A percentile compares a stretch with the other conserved stretches of the same genome.
Conservation (phyloP, 2,888 invertebrate genomes). For the Antheraea assamensis region DNA sequence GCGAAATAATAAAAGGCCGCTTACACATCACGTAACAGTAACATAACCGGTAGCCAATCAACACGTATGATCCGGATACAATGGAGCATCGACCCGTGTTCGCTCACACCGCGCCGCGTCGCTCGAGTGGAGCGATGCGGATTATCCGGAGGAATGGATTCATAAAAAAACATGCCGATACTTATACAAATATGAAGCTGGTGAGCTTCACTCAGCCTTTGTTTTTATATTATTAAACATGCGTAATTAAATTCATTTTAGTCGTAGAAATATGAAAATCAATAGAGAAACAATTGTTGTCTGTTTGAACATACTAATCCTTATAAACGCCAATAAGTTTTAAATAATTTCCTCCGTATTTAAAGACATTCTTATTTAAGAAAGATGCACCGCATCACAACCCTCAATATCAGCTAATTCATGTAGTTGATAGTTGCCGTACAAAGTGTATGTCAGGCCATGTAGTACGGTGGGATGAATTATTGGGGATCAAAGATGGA, state of each 20-base stretch:
- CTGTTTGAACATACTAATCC: no score
- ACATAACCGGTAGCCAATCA: constrained; percentile 56
- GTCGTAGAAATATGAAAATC: no score
- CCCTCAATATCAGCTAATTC: no score
- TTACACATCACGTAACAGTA: constrained; percentile 21
- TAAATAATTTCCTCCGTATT: no score
- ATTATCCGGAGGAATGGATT: constrained; percentile 22
- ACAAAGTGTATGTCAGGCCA: no score
- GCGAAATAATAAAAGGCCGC: background rate
- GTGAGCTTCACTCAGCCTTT: background rate
- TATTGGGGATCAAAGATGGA: no score
- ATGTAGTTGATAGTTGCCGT: no score
- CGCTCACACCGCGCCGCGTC: constrained; percentile 27
- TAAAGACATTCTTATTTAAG: no score
- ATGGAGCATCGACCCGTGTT: constrained; percentile 37
- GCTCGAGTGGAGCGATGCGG: constrained; percentile 23
- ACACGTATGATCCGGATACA: constrained; percentile 51
- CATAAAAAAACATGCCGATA: constrained; percentile 5
- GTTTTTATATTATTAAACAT: background rate
- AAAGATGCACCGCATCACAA: no score
- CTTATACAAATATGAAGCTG: constrained; percentile 4
- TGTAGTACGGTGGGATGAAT: no score
- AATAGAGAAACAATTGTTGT: no score
- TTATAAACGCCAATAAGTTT: no score
- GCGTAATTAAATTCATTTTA: background rate